Conservation (phyloP, 2,888 invertebrate genomes). For the Ophion obscuratus region DNA sequence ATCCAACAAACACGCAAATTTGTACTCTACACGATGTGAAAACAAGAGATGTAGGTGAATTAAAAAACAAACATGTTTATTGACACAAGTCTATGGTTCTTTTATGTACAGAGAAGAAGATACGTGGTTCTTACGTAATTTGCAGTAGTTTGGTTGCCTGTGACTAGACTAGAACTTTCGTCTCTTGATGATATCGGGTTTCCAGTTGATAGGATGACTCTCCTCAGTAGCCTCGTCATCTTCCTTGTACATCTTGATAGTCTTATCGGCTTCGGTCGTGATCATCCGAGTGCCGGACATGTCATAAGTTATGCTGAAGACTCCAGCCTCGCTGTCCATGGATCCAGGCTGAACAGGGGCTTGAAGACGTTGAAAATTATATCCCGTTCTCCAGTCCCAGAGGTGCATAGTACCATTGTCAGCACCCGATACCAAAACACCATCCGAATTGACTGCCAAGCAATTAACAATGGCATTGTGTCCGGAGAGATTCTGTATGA, state of each 20-base stretch:
- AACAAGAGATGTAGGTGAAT: not conserved
- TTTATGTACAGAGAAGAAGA: constrained; percentile 21
- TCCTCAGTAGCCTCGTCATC: constrained; percentile 99
- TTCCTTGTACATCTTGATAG: constrained; percentile 99
- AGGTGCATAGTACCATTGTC: constrained; percentile 99
- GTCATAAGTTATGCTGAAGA: constrained; percentile 98
- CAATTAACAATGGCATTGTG: constrained; percentile 99
- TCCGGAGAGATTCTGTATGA: constrained; percentile 97
- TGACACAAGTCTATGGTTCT: not conserved
- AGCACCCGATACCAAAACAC: constrained; percentile 98
- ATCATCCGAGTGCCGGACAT: constrained; percentile 97
- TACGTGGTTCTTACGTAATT: not conserved
- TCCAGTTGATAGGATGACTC: constrained; percentile 98
- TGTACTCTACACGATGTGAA: not conserved
- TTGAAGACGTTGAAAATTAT: constrained; percentile 98
- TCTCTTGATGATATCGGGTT: constrained; percentile 97
- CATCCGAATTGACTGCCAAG: constrained; percentile 96
- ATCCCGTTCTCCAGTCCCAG: constrained; percentile 99
- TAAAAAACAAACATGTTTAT: constrained; percentile 2
- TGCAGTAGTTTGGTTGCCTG: constrained; percentile 85
- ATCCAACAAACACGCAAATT: not conserved
- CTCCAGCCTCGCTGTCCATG: constrained; percentile 99
- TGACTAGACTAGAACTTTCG: constrained; percentile 82
- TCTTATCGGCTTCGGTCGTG: constrained; percentile 99
- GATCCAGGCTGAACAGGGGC: constrained; percentile 99